Conservation (phyloP, 2,113 vertebrate genomes). For the Theristicus caerulescens region DNA sequence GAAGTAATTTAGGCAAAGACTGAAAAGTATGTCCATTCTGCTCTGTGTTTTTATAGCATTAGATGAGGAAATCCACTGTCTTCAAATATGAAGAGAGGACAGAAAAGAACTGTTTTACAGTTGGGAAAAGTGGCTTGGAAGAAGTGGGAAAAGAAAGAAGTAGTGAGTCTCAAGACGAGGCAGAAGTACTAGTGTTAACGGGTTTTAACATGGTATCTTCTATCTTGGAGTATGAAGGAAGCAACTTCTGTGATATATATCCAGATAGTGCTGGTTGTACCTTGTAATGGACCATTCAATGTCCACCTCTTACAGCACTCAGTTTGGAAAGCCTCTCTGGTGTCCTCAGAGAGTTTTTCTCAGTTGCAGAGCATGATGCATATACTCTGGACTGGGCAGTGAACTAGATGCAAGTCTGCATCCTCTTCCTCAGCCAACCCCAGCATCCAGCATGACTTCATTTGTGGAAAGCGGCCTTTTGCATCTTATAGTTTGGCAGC, state of each 20-base stretch:
- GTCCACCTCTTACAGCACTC: background rate
- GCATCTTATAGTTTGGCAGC: background rate
- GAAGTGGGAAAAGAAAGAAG: background rate
- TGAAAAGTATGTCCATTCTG: background rate
- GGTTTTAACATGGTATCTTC: background rate
- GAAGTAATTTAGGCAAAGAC: background rate
- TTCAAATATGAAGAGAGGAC: background rate
- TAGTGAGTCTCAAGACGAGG: background rate
- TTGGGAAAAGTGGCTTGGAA: background rate
- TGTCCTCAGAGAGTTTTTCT: background rate
- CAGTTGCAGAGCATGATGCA: background rate
- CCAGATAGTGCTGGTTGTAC: background rate
- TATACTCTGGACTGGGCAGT: background rate
- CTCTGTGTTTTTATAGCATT: background rate
- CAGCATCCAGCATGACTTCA: background rate
- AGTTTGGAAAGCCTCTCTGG: background rate
- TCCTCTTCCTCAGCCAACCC: background rate
- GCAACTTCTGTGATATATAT: background rate
- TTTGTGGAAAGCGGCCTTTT: background rate
- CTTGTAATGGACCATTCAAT: fast-evolving
- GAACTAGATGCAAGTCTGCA: background rate
- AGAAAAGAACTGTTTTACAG: background rate
- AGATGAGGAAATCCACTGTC: background rate
- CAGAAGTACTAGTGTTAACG: background rate
- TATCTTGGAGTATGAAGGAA: background rate